Evolutionary conservation across 1,140 invertebrate species (phyloP).

Genomic region (Drosophila suzukii): DNA sequence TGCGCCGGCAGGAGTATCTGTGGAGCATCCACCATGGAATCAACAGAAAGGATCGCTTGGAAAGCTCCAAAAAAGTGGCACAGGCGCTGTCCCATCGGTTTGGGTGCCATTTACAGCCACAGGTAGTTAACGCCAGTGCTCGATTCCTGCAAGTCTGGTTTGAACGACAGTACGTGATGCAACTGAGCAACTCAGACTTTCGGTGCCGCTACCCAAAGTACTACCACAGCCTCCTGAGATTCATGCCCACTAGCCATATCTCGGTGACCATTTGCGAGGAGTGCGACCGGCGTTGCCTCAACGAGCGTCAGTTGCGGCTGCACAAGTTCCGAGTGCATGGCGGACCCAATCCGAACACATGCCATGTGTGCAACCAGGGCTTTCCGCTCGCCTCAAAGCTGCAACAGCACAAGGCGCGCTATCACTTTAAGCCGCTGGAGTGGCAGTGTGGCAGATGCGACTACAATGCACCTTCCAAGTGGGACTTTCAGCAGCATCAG

Average conservation of each 20-base stretch:
- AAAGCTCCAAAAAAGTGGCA: constrained; percentile 23
- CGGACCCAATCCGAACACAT: constrained; percentile 32
- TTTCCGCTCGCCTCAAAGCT: constrained; percentile 33
- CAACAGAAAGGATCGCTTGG: constrained; percentile 17
- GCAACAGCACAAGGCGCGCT: constrained; percentile 25
- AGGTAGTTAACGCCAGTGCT: constrained; percentile 20
- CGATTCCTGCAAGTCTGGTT: constrained; percentile 34
- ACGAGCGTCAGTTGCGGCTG: constrained; percentile 24
- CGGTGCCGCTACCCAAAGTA: constrained; percentile 22
- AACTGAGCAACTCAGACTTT: background rate
- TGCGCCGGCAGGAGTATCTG: constrained; percentile 22
- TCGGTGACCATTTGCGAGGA: constrained; percentile 26
- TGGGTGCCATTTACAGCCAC: constrained; percentile 5
- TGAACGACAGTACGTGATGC: constrained; percentile 20
- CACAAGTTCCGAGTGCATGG: constrained; percentile 34
- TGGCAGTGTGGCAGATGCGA: constrained; percentile 39
- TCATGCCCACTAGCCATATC: constrained; percentile 36
- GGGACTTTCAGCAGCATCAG: constrained; percentile 38
- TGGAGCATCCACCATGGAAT: constrained; percentile 8
- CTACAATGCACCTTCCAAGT: constrained; percentile 42
- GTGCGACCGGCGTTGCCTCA: constrained; percentile 27
- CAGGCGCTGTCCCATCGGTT: constrained; percentile 15
- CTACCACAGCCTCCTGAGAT: constrained; percentile 20
- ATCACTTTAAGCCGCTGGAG: constrained; percentile 22
- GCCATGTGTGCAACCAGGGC: constrained; percentile 22